These are phyloP conservation scores for Scalopus aquaticus DNA, from an alignment of 2,113 vertebrate genomes.

Conservation along the genomic window DNA sequence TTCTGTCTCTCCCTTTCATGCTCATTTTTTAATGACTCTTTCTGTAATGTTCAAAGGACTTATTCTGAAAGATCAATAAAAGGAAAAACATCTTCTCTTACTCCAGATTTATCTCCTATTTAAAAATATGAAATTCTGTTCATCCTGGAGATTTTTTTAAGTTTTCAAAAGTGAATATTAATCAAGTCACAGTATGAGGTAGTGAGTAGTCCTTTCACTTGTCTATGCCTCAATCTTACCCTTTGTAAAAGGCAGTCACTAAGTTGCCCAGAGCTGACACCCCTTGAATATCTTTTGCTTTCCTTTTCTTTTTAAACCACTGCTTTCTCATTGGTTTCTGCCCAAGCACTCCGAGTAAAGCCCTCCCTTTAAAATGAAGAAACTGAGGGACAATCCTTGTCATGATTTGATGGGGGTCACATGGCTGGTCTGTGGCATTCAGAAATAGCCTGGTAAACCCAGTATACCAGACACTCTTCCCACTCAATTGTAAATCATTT, in stretches of 20 bases:
- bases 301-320: neutral
- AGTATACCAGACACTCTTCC: conserved; percentile 62
- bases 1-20: conserved; percentile 32
- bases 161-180: conserved; percentile 56
- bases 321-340: conserved; percentile 51
- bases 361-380: neutral
- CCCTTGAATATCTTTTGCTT: conserved; percentile 75
- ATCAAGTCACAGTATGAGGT: conserved; percentile 2
- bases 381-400: neutral
- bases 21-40: conserved; percentile 45
- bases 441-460: conserved; percentile 70
- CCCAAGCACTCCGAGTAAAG: conserved; percentile 34
- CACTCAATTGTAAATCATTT: conserved; percentile 75
- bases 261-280: conserved; percentile 14
- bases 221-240: neutral
- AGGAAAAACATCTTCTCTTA: conserved; percentile 15
- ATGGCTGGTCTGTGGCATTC: conserved; percentile 49
- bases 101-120: conserved; percentile 5
- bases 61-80: conserved; percentile 46
- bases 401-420: conserved; percentile 59
- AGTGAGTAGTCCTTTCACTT: neutral
- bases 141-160: conserved; percentile 14
- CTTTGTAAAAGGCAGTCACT: conserved; percentile 12
- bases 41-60: conserved; percentile 22
- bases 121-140: conserved; percentile 47